Evolutionary conservation across 23 tunicate genomes (phyloP), one percentile per base, ranked within the genome.

Genomic region (Aplidium turbinatum): DNA sequence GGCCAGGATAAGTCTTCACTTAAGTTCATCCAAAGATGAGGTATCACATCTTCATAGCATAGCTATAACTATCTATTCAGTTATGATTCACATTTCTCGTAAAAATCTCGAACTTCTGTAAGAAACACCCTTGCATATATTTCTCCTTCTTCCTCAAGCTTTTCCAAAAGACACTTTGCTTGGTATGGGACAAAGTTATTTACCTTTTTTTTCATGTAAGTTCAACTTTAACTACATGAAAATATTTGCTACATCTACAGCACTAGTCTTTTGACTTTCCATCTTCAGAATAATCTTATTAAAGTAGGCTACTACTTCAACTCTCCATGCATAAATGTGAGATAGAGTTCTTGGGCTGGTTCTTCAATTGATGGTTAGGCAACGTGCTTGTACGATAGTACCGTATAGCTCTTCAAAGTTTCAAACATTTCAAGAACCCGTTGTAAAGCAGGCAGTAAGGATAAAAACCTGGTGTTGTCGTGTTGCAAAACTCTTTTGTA

Each of bases 41-140:
- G 83, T 33, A 69, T 34, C 83, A 78, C 83, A 78, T 48, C 77
- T 78, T 78, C 36, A 69, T 69, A 68, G 83, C 67, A 78, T 39
- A 42, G 6, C 57, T 21, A 69, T 78, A 78, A 68, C 46, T 27
- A 78, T 78, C 63, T 65, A 65, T n/a, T n/a, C 79, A 77, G 78
- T 46, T 78, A 78, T 58, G 78, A 78, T 69, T 24, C 22, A 55
- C 77, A 78, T 64, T 78, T 78, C 4, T 78, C 63, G 39, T 78
- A 78, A 78, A 78, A 64, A 40, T 68, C 77, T 45, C 63, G 46
- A 25, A 45, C 38, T 78, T 64, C 58, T 35, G 35, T 38, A 38
- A 23, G 33, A 69, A 78, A 68, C 36, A 69, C 33, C 30, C 35
- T 69, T 42, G 57, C 83, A 66, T 36, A 7, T 33, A 66, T 38